Conservation (phyloP, 2,113 vertebrate species). For the Colinus virginianus region DNA sequence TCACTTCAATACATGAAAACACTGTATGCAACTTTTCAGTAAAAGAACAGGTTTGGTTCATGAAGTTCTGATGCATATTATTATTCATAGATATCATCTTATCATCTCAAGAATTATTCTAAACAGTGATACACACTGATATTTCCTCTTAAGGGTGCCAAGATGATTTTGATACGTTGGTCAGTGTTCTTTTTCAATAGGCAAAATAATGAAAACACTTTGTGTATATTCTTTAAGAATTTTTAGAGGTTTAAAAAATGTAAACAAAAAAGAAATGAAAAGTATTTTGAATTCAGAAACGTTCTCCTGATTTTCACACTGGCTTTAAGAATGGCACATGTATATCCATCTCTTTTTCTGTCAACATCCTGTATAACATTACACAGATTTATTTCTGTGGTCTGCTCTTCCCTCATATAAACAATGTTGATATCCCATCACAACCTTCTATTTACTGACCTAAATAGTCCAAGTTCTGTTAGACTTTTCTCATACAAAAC, state of each 20-base stretch:
- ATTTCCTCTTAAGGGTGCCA: background rate
- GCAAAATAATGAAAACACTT: background rate
- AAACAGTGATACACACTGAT: background rate
- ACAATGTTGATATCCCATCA: background rate
- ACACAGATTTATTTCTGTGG: background rate
- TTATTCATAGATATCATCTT: background rate
- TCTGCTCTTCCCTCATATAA: background rate
- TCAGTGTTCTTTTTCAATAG: background rate
- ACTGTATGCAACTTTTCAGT: background rate
- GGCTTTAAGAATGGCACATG: background rate
- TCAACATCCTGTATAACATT: background rate
- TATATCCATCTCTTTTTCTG: background rate
- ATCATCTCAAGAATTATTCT: background rate
- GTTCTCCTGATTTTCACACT: background rate
- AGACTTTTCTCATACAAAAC: background rate
- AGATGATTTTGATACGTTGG: background rate
- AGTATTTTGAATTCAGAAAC: background rate
- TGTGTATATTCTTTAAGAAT: background rate
- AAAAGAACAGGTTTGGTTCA: background rate
- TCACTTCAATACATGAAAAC: background rate
- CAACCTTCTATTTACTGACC: background rate
- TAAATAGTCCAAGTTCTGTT: background rate
- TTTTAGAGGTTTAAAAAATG: background rate
- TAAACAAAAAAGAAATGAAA: background rate
- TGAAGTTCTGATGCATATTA: background rate